Evolutionary conservation across 2,888 invertebrate genomes (phyloP).

Genomic region (Temnothorax ravouxi): DNA sequence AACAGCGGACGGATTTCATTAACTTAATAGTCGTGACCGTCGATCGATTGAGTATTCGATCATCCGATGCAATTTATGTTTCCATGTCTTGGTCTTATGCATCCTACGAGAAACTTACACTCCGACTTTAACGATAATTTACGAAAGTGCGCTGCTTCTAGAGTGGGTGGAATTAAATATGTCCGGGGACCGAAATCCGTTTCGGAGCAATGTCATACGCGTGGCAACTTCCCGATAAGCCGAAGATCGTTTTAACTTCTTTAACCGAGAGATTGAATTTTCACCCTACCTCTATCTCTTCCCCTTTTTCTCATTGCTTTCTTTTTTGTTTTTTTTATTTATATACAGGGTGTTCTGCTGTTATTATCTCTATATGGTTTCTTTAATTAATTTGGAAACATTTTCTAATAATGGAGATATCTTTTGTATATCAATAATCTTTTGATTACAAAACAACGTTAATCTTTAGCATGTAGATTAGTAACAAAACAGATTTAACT

Average conservation of each 20-base stretch:
- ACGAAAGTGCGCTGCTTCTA: constrained; percentile 61
- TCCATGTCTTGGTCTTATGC: neutral
- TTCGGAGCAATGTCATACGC: constrained; percentile 62
- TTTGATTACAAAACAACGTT: too few relatives aligned
- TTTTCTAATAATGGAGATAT: neutral
- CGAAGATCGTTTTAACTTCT: constrained; percentile 75
- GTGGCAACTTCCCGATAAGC: constrained; percentile 75
- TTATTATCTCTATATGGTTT: neutral
- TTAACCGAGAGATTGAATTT: constrained; percentile 74
- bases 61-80: constrained; percentile 46
- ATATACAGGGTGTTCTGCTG: too few relatives aligned
- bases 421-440: neutral
- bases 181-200: constrained; percentile 71
- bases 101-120: constrained; percentile 61
- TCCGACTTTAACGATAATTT: constrained; percentile 72
- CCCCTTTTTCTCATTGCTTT: neutral
- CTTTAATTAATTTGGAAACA: neutral
- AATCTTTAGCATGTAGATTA: too few relatives aligned
- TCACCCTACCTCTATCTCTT: constrained; percentile 30
- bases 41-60: constrained; percentile 61
- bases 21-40: constrained; percentile 65
- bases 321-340: neutral
- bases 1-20: constrained; percentile 59
- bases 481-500: too few relatives aligned
- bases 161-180: constrained; percentile 74